Evolutionary conservation across 2,888 invertebrate species (phyloP).

Genomic region (Empis livida): DNA sequence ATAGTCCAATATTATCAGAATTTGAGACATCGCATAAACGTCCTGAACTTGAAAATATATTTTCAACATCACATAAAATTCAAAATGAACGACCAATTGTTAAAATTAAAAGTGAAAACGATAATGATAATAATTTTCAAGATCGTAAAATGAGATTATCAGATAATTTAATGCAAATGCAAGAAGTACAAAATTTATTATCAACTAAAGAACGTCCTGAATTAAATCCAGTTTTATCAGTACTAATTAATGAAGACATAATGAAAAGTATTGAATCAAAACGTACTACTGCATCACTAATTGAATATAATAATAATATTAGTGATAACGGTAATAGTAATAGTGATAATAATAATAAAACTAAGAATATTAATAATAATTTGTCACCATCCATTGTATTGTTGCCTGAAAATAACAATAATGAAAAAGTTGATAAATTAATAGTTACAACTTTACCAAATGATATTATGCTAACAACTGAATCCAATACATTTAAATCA

Average conservation of each 20-base stretch:
- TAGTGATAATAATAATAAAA: no score
- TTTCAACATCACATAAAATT: slow-evolving; percentile 31
- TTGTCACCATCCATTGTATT: not conserved
- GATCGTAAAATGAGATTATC: slow-evolving; percentile 15
- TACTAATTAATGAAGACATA: slow-evolving; percentile 37
- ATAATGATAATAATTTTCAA: slow-evolving; percentile 9
- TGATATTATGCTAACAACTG: slow-evolving; percentile 36
- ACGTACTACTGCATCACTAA: slow-evolving; percentile 1
- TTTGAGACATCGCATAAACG: slow-evolving; percentile 66
- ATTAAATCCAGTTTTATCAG: slow-evolving; percentile 35
- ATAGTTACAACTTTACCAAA: not conserved
- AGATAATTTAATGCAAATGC: slow-evolving; percentile 17
- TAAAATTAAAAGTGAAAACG: slow-evolving; percentile 7
- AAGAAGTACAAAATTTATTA: slow-evolving; percentile 27
- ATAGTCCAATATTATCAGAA: not conserved
- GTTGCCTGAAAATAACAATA: slow-evolving; percentile 14
- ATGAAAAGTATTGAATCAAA: slow-evolving; percentile 40
- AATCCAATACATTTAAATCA: slow-evolving; percentile 13
- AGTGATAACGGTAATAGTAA: no score
- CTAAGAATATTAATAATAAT: no score
- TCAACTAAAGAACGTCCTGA: slow-evolving; percentile 35
- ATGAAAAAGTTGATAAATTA: slow-evolving; percentile 12
- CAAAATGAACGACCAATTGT: slow-evolving; percentile 10
- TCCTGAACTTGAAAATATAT: slow-evolving; percentile 21
- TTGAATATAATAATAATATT: not conserved